Conservation (phyloP, 2,113 vertebrate species). For the Neogale vison region DNA sequence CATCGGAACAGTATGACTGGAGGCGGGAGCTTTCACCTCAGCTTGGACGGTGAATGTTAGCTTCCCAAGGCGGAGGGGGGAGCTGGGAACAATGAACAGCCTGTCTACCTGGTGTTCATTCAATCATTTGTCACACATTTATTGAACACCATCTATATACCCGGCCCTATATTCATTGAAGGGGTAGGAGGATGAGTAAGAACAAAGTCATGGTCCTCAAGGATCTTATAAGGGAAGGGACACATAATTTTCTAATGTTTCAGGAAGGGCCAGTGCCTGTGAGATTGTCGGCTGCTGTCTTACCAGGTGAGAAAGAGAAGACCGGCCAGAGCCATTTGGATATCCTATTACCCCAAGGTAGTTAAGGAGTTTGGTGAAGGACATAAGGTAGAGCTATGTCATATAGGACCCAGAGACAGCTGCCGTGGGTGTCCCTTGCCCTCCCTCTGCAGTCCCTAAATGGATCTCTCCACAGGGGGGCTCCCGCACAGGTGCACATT, state of each 20-base stretch:
- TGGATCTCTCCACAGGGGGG: background rate
- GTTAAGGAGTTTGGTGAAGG: background rate
- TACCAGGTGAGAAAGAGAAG: background rate
- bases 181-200: background rate
- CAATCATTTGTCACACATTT: background rate
- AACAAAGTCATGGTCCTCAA: background rate
- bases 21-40: fast-evolving
- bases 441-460: background rate
- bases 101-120: fast-evolving
- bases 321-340: background rate
- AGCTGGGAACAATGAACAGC: background rate
- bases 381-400: background rate
- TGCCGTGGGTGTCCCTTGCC: background rate
- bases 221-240: background rate
- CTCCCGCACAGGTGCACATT: background rate
- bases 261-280: background rate
- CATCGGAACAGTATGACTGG: fast-evolving
- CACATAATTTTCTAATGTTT: background rate
- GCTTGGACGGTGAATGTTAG: fast-evolving
- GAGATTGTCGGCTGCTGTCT: background rate
- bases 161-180: background rate
- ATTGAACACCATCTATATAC: background rate
- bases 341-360: too few relatives aligned
- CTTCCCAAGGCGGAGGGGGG: background rate
- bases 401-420: background rate